Evolutionary conservation across 2,113 vertebrate species (phyloP), one percentile per base, ranked within the genome.

Genomic region (Peromyscus leucopus): DNA sequence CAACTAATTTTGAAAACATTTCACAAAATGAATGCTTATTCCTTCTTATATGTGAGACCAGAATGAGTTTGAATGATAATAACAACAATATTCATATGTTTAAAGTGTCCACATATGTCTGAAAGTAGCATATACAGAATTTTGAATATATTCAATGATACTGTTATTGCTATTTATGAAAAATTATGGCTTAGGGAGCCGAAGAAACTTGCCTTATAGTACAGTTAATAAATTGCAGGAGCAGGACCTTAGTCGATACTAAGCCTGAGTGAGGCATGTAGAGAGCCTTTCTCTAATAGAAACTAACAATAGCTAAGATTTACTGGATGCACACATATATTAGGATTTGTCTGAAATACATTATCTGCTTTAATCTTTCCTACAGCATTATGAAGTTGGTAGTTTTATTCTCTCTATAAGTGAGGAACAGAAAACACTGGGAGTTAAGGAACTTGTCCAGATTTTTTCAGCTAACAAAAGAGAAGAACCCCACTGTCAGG

Each of bases 401-500:
- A 61, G 7, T 84, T 42, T 69, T 94, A 78, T 36, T 72, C 42
- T 89, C 9, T 85, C 10, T 51, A 65, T 1, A 86, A 93, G 26
- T 79, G 75, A 93, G 71, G 71, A 75, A 75, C 28, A 91, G 76
- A 82, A 95, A 55, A 75, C 13, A 86, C 26, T n/a, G 4, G 74
- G 36, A 85, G 19, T 85, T 89, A 95, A 95, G 76, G 28, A 93
- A 86, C 21, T 76, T 96, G 22, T 33, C 72, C 22, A n/a, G 90
- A 82, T 16, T 65, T 6, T 95, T 39, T 76, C 39, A 78, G 67
- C n/a, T 61, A 75, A n/a, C 42, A 33, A 89, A 36, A 57, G 13
- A 22, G 39, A 84, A 82, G 24, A 7, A 12, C 11, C 21, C 39
- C 7, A 74, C 48, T 13, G 57, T 91, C 31, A 91, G 72, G 21